Percentiles rank a stretch among this genome's conserved stretches.
phyloP scores from a whole-genome alignment of 2,113 vertebrate genomes.

The Varanus salvator region DNA sequence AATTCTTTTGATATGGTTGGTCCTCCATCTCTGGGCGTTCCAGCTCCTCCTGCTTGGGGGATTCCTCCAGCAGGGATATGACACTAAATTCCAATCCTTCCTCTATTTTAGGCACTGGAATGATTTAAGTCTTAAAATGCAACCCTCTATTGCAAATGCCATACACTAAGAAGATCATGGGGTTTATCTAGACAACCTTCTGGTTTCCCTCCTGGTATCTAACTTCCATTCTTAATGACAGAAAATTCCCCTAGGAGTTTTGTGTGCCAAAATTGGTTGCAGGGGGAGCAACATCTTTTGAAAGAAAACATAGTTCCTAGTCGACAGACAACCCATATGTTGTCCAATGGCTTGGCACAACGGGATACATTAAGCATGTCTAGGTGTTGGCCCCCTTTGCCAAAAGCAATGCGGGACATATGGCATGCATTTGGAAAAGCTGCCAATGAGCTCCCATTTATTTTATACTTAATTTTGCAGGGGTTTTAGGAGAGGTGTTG shows the following conservation, averaged over 20 bases:
- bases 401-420: slow-evolving; percentile 14
- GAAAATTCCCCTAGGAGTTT: background rate
- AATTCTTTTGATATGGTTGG: too few species aligned
- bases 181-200: background rate
- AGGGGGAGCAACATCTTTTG: background rate
- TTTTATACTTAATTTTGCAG: background rate
- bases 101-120: background rate
- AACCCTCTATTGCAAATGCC: background rate
- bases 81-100: too few species aligned
- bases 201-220: background rate
- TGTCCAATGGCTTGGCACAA: background rate
- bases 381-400: background rate
- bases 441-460: background rate
- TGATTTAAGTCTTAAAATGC: background rate
- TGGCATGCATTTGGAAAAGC: slow-evolving; percentile 24
- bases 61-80: too few species aligned
- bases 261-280: background rate
- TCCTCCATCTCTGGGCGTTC: too few species aligned
- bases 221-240: background rate
- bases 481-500: slow-evolving; percentile 5
- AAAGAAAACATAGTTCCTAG: background rate
- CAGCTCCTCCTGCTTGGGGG: too few species aligned
- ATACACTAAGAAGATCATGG: background rate
- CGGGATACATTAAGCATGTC: slow-evolving; percentile 21
- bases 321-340: rapidly evolving